A percentile compares a stretch with the other conserved stretches of the same genome.
Evolutionary conservation across 92 coral and sea anemone genomes (phyloP).

Genomic region (Porites divaricata): DNA sequence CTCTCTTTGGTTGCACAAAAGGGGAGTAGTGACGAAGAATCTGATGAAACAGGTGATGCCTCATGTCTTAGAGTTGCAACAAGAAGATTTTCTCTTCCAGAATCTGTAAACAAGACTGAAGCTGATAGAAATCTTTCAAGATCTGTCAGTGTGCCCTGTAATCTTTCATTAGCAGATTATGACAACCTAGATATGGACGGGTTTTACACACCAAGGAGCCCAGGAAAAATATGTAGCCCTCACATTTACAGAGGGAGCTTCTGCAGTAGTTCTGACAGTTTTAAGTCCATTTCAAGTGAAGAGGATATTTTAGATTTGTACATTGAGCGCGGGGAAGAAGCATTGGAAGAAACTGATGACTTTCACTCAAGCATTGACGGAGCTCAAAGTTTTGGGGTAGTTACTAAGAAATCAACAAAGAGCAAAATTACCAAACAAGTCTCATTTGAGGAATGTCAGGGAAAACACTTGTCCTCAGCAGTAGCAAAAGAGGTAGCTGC

Average conservation of each 20-base stretch:
- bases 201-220: neutral
- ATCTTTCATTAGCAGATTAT: constrained; percentile 18
- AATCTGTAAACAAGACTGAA: neutral
- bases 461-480: neutral
- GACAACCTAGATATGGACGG: neutral
- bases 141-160: constrained; percentile 75
- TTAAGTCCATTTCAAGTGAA: constrained; percentile 73
- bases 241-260: constrained; percentile 68
- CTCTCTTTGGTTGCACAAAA: constrained; percentile 26
- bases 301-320: constrained; percentile 53
- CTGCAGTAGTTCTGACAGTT: constrained; percentile 73
- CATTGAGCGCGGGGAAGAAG: constrained; percentile 82
- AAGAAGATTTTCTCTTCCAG: constrained; percentile 59
- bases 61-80: constrained; percentile 13
- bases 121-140: constrained; percentile 34
- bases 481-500: constrained; percentile 2
- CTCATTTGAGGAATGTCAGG: constrained; percentile 28
- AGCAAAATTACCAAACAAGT: constrained; percentile 43
- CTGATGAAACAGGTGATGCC: constrained; percentile 14
- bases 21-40: constrained; percentile 19
- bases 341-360: constrained; percentile 41
- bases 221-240: constrained; percentile 43
- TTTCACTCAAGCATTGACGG: constrained; percentile 32
- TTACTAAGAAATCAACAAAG: neutral
- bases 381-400: neutral